These are phyloP conservation scores for Sympetrum striolatum DNA, from an alignment of 2,888 invertebrate genomes.

Conservation along the genomic window DNA sequence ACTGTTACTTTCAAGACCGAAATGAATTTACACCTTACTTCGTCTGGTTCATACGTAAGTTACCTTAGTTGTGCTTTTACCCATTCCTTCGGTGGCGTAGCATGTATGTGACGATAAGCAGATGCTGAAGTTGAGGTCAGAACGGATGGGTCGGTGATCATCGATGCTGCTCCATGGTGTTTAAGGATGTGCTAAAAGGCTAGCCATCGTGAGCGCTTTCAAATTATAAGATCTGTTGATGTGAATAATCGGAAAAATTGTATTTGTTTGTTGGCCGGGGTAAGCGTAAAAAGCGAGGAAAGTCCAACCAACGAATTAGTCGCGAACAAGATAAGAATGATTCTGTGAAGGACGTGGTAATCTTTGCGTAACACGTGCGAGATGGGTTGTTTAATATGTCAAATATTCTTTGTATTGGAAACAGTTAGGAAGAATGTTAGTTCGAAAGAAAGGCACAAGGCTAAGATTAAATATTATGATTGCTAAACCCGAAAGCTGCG, in stretches of 20 bases:
- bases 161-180: not conserved
- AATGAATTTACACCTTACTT: too few relatives aligned
- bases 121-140: not conserved
- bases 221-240: not conserved
- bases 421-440: too few relatives aligned
- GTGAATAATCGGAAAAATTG: not conserved
- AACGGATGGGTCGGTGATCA: not conserved
- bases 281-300: not conserved
- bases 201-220: not conserved
- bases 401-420: too few relatives aligned
- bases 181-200: not conserved
- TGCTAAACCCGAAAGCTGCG: not conserved
- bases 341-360: too few relatives aligned
- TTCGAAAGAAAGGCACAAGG: not conserved
- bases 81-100: not conserved
- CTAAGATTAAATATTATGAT: not conserved
- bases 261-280: not conserved
- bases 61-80: not conserved
- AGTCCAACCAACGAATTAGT: not conserved
- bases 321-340: not conserved
- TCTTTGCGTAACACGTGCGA: too few relatives aligned
- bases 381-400: too few relatives aligned
- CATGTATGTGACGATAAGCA: not conserved
- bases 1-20: too few relatives aligned
- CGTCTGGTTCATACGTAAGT: too few relatives aligned